Evolutionary conservation across 2,888 invertebrate species (phyloP), one percentile per base, ranked within the genome.

Genomic region (Gastracanthus pulcherrimus): DNA sequence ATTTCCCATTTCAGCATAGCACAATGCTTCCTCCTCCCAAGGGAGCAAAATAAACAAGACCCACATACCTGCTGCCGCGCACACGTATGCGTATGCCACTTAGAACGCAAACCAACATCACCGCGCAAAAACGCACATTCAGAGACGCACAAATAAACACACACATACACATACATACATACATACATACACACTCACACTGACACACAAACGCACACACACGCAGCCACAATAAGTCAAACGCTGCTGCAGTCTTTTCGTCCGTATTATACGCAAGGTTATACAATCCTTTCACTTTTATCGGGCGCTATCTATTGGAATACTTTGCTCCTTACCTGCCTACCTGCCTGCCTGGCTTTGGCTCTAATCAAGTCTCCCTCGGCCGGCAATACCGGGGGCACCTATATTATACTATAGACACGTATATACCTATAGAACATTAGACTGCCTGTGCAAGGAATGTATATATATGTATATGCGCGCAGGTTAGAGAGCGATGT

Each of bases 271-370:
- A 85, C 80, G 86, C 90, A 90, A 90, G 90, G 90, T 90, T 90
- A 88, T 85, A 86, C 86, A 84, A 85, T 88, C 90, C 90, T 90
- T 90, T 90, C 90, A 90, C 90, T 90, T 90, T 90, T 89, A 90
- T 89, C 87, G 83, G 78, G 60, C 83, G 85, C 83, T 86, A 87
- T 82, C 84, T 86, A 85, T 85, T n/a, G 41, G 58, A 58, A 58
- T 55, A 71, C 70, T 55, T 71, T 16, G 16, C 29, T 82, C 83
- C 83, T n/a, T 55, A 55, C 71, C 84, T 83, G 75, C 82, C 34
- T 11, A 19, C 36, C 62, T 62, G 19, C 36, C 34, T 19, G 31
- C 62, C 67, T 77, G 41, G 26, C 55, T 71, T 51, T 36, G 55
- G 51, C 55, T 82, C 66, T 36, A 62, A 62, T 62, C 62, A 62